These are phyloP conservation scores for Ophioderma brevispina DNA, from an alignment of 35 echinoderm and acorn worm species.

Conservation along the genomic window DNA sequence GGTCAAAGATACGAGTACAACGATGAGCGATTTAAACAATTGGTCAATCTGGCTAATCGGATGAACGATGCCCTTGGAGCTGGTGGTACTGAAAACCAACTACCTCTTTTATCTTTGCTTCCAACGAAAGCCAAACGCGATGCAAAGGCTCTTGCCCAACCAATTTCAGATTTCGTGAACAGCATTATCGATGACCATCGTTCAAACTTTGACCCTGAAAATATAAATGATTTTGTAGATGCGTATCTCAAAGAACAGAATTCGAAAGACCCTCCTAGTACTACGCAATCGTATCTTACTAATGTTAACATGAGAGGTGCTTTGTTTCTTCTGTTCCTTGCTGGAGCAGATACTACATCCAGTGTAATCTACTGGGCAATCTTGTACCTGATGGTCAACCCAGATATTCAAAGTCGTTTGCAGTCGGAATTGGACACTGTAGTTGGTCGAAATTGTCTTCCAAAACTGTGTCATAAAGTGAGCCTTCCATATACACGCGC, in stretches of 20 bases:
- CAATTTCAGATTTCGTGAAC: background rate
- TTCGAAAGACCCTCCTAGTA: background rate
- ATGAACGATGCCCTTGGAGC: background rate
- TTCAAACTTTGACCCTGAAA: no score
- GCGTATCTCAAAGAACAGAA: background rate
- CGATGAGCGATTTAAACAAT: slow-evolving; percentile 6
- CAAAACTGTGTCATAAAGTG: slow-evolving; percentile 35
- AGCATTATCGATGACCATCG: background rate
- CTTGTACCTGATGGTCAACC: slow-evolving; percentile 61
- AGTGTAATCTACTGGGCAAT: slow-evolving; percentile 71
- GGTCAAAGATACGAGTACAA: slow-evolving; percentile 64
- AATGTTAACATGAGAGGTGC: background rate
- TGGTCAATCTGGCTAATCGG: background rate
- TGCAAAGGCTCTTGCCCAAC: background rate
- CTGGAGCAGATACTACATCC: no score
- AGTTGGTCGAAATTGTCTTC: slow-evolving; percentile 55
- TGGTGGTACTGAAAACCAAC: background rate
- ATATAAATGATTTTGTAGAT: background rate
- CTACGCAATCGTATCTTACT: background rate
- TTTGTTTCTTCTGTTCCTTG: slow-evolving; percentile 53
- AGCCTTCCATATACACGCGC: slow-evolving; percentile 68
- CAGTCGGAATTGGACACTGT: slow-evolving; percentile 69
- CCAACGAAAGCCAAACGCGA: background rate
- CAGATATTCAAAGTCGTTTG: slow-evolving; percentile 59
- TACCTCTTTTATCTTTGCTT: background rate